Percentiles rank a stretch among this genome's conserved stretches.
These are phyloP conservation scores for Ochlodes sylvanus DNA, from an alignment of 2,888 invertebrate species.

Conservation along the genomic window DNA sequence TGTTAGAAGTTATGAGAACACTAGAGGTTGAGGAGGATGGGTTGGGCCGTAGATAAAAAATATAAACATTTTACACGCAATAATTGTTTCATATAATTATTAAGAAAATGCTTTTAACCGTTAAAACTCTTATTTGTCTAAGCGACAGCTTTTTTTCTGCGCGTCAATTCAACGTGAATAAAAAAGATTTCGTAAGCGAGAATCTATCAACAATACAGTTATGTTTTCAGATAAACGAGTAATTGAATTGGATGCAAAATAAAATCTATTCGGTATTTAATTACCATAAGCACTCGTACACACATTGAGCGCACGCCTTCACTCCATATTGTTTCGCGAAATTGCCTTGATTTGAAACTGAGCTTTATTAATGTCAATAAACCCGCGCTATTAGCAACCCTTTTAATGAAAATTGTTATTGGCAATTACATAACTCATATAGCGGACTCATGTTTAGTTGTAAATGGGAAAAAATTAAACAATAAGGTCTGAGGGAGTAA, in stretches of 20 bases:
- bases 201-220: background rate
- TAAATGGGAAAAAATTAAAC: background rate
- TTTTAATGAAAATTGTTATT: constrained; percentile 2
- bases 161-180: no score
- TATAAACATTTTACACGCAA: no score
- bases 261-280: constrained; percentile 17
- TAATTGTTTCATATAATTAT: no score
- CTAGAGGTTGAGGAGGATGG: no score
- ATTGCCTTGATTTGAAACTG: constrained; percentile 1
- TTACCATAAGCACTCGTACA: constrained; percentile 10
- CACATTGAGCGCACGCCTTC: background rate
- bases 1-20: no score
- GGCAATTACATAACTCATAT: background rate
- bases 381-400: constrained; percentile 5
- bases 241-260: constrained; percentile 9
- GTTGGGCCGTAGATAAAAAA: no score
- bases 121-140: no score
- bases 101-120: no score
- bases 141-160: no score
- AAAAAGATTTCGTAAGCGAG: background rate
- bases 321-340: background rate
- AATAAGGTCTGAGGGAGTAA: no score
- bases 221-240: constrained; percentile 5
- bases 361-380: constrained; percentile 23
- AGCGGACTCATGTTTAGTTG: background rate